Evolutionary conservation across 2,113 vertebrate species (phyloP).

Genomic region (Dipodomys ordii): DNA sequence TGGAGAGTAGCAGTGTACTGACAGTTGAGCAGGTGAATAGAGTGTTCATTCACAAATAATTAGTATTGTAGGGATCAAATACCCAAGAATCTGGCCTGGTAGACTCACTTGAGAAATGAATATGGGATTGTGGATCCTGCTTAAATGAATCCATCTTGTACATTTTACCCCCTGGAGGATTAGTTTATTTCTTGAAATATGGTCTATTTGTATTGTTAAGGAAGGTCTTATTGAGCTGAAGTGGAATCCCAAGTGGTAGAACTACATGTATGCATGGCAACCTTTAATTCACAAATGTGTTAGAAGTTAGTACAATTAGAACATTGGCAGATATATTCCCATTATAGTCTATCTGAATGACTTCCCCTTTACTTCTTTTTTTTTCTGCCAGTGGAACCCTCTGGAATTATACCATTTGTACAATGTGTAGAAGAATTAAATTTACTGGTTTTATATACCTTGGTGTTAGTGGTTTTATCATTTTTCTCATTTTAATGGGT

Average conservation of each 20-base stretch:
- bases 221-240: too few relatives aligned
- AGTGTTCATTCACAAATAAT: background rate
- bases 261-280: too few relatives aligned
- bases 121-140: rapidly evolving
- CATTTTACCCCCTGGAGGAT: background rate
- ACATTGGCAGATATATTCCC: background rate
- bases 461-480: background rate
- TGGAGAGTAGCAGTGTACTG: background rate
- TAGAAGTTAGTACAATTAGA: background rate
- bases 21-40: background rate
- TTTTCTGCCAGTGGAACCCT: background rate
- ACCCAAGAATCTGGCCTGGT: too few relatives aligned
- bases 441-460: background rate
- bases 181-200: too few relatives aligned
- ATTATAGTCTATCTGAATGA: background rate
- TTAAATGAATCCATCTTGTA: background rate
- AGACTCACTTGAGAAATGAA: background rate
- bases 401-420: background rate
- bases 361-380: background rate
- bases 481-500: background rate
- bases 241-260: too few relatives aligned
- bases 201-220: too few relatives aligned
- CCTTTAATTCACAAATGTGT: background rate
- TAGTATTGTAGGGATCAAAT: background rate
- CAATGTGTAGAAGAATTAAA: background rate